These are phyloP conservation scores for Pheosia tremula DNA, from an alignment of 2,888 invertebrate species.

Conservation along the genomic window DNA sequence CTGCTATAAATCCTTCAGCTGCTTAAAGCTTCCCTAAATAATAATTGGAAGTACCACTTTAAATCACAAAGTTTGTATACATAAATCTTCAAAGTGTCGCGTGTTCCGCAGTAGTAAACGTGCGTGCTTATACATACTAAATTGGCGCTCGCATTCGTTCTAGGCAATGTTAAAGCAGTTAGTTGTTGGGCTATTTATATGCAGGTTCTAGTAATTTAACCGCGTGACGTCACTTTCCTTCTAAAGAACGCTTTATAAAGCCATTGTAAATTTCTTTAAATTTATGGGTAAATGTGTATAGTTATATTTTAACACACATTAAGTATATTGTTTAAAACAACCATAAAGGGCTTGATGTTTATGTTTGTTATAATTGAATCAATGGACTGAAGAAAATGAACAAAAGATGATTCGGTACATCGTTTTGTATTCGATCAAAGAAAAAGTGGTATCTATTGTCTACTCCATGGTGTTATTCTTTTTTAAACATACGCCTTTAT, in stretches of 20 bases:
- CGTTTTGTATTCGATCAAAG: neutral
- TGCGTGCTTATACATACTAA: conserved; percentile 2
- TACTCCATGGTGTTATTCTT: neutral
- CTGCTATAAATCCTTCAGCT: neutral
- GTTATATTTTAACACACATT: no score
- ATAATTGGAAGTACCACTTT: neutral
- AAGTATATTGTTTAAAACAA: neutral
- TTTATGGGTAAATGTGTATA: no score
- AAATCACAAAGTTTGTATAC: neutral
- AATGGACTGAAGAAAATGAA: conserved; percentile 1
- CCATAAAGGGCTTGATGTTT: neutral
- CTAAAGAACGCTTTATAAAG: no score
- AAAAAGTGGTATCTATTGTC: neutral
- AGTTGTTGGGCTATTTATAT: neutral
- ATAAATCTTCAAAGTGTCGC: conserved; percentile 1
- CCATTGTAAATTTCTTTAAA: no score
- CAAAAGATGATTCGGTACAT: neutral
- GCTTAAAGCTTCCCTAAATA: neutral
- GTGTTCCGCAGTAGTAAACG: neutral
- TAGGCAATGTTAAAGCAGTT: neutral
- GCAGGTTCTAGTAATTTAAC: neutral
- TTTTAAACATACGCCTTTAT: neutral
- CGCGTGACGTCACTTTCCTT: neutral
- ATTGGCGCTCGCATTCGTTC: neutral
- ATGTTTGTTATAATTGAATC: neutral